Percentiles rank a stretch among this genome's conserved stretches.
These are phyloP conservation scores for Fistularia tabacaria DNA, from an alignment of 2,797 vertebrate genomes.

Conservation along the genomic window DNA sequence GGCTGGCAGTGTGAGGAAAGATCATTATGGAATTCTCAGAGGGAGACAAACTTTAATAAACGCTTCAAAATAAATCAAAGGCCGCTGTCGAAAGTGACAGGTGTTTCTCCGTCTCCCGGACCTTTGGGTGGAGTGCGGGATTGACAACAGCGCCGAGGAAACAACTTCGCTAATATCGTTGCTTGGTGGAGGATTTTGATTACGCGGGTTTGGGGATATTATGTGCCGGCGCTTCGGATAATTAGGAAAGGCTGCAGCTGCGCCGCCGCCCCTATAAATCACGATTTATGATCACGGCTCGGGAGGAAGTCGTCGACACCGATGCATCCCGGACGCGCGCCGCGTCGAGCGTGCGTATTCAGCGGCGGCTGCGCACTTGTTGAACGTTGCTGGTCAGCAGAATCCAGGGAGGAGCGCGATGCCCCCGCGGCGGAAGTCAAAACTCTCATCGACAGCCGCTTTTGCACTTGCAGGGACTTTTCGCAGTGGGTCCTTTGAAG, in stretches of 20 bases:
- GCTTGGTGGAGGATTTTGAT: conserved; percentile 53
- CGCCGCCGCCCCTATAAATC: conserved; percentile 59
- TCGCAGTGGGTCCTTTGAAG: too few relatives aligned
- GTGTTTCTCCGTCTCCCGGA: conserved; percentile 37
- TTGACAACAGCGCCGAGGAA: conserved; percentile 54
- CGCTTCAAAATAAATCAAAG: conserved; percentile 69
- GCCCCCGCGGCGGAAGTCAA: not conserved
- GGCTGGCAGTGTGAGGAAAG: conserved; percentile 44
- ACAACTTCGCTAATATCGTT: conserved; percentile 56
- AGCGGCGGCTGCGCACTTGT: not conserved
- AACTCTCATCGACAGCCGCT: too few relatives aligned
- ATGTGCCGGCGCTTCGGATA: conserved; percentile 52
- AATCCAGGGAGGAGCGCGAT: not conserved
- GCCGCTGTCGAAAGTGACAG: conserved; percentile 66
- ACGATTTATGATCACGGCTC: conserved; percentile 63
- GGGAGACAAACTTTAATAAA: conserved; percentile 69
- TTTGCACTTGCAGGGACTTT: too few relatives aligned
- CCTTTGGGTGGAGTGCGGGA: conserved; percentile 43
- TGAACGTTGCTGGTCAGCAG: too few relatives aligned
- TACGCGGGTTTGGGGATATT: conserved; percentile 56
- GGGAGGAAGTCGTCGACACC: conserved; percentile 50
- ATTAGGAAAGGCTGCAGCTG: conserved; percentile 41
- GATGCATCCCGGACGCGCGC: conserved; percentile 40
- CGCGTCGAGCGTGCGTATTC: conserved; percentile 52
- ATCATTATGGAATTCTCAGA: conserved; percentile 66